Conservation (phyloP, 2,797 vertebrate species). For the Chloroceryle inda region DNA sequence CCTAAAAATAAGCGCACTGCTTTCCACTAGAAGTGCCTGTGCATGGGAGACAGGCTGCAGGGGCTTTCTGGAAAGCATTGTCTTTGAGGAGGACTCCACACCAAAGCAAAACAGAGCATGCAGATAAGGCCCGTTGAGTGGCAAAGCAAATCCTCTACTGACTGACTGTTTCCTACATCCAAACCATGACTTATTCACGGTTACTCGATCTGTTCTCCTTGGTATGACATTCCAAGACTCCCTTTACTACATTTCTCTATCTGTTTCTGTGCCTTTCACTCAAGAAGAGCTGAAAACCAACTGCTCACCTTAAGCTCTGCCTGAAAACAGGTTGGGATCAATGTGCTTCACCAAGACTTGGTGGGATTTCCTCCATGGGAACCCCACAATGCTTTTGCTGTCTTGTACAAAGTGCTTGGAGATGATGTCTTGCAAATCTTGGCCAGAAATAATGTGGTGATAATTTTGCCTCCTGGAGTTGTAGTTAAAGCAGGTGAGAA, state of each 20-base stretch:
- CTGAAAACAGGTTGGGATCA: not conserved
- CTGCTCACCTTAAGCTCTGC: not conserved
- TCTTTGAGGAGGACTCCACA: not conserved
- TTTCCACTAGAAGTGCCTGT: not conserved
- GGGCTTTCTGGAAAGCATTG: not conserved
- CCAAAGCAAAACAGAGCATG: not conserved
- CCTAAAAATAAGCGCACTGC: not conserved
- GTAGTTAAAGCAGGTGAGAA: not conserved
- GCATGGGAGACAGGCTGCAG: not conserved
- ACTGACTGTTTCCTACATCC: not conserved
- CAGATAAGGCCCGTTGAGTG: not conserved
- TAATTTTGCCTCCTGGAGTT: fast-evolving
- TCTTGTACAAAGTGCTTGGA: not conserved
- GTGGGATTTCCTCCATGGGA: not conserved
- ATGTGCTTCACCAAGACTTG: not conserved
- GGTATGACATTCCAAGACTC: fast-evolving
- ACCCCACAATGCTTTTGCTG: not conserved
- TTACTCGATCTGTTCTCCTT: not conserved
- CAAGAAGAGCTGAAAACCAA: not conserved
- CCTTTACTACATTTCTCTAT: not conserved
- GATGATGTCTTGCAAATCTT: not conserved
- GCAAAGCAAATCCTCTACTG: not conserved
- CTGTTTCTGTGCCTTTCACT: not conserved
- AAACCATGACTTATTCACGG: not conserved
- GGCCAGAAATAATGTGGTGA: not conserved